Percentiles rank a stretch among this genome's conserved stretches.
Conservation (phyloP, 2,888 invertebrate genomes). For the Synergus gifuensis region DNA sequence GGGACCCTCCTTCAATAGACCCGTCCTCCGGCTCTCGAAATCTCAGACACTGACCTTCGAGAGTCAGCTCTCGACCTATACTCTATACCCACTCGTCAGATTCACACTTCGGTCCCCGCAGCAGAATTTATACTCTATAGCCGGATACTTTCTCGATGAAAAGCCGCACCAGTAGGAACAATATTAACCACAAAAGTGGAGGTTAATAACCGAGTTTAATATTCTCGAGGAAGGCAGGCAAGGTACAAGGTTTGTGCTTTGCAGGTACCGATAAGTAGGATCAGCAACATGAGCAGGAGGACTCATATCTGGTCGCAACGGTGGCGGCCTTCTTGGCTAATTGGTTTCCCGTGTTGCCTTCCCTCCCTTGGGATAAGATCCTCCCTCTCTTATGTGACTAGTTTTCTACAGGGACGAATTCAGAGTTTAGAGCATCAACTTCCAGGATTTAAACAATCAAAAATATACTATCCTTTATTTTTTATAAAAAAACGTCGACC, state of each 20-base stretch:
- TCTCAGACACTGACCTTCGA: conserved; percentile 62
- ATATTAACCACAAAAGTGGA: not conserved
- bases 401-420: conserved; percentile 30
- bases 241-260: conserved; percentile 48
- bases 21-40: conserved; percentile 59
- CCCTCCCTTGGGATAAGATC: conserved; percentile 73
- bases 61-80: conserved; percentile 52
- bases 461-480: too few relatives aligned
- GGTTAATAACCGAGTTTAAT: not conserved
- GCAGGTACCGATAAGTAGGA: conserved; percentile 51
- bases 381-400: conserved; percentile 41
- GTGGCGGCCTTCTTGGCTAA: conserved; percentile 73
- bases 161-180: not conserved
- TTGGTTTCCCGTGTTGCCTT: conserved; percentile 76
- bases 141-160: too few relatives aligned
- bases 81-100: conserved; percentile 45
- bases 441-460: too few relatives aligned
- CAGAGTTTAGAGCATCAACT: not conserved
- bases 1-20: conserved; percentile 55
- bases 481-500: too few relatives aligned
- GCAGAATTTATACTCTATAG: not conserved
- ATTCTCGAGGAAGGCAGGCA: conserved; percentile 22
- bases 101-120: conserved; percentile 17
- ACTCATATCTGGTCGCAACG: conserved; percentile 73
- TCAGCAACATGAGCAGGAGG: conserved; percentile 60